phyloP scores from a whole-genome alignment of 2,797 vertebrate genomes.

The Synanceia verrucosa region DNA sequence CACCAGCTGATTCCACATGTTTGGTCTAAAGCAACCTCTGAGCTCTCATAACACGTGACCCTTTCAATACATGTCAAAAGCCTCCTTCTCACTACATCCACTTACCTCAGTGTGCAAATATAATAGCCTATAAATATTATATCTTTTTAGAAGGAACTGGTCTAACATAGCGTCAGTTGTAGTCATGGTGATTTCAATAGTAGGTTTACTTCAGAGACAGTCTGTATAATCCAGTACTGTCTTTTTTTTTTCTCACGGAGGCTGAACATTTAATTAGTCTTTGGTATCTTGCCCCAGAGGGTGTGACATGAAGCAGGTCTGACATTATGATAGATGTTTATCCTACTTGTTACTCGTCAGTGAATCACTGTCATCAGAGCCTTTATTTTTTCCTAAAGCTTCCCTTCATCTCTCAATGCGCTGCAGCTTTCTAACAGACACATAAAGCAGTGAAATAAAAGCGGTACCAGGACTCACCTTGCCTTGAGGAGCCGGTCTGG shows the following conservation, averaged over 20 bases:
- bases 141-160: not conserved
- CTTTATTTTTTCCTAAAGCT: not conserved
- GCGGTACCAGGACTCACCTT: constrained; percentile 50
- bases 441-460: not conserved
- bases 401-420: not conserved
- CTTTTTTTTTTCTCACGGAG: constrained; percentile 22
- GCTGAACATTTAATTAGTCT: constrained; percentile 2
- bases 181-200: not conserved
- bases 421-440: not conserved
- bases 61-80: not conserved
- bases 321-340: not conserved
- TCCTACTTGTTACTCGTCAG: not conserved
- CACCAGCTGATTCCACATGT: not conserved
- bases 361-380: not conserved
- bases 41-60: not conserved
- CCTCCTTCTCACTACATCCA: not conserved
- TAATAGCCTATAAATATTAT: not conserved
- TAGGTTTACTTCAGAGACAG: constrained; percentile 1
- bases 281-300: constrained; percentile 16
- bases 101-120: not conserved
- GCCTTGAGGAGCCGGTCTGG: constrained; percentile 51
- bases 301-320: constrained; percentile 44
- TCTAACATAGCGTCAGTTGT: not conserved
- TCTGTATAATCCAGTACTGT: not conserved
- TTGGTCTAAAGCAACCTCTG: not conserved